Percentiles rank a stretch among this genome's conserved stretches.
These are phyloP conservation scores for Lacerta viridis DNA, from an alignment of 2,797 vertebrate genomes.

Conservation along the genomic window DNA sequence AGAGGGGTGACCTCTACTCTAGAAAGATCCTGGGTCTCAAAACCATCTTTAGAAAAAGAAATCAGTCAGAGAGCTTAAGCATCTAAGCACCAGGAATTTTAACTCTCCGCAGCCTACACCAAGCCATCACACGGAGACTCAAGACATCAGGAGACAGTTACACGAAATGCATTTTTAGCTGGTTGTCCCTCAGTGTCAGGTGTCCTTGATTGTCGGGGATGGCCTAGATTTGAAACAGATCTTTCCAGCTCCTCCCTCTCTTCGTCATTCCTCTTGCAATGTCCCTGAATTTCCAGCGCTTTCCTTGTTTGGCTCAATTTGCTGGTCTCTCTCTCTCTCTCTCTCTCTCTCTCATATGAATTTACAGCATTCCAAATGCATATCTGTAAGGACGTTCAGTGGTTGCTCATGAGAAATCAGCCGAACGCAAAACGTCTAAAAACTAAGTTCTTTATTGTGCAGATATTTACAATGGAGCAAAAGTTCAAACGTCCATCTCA, in stretches of 20 bases:
- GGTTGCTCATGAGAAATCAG: too few species aligned
- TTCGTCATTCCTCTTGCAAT: not conserved
- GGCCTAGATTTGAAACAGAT: conserved; percentile 29
- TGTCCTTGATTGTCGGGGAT: conserved; percentile 10
- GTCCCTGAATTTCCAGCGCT: not conserved
- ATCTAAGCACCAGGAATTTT: not conserved
- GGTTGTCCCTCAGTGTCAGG: not conserved
- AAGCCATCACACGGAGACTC: not conserved
- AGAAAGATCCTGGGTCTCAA: not conserved
- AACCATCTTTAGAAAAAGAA: not conserved
- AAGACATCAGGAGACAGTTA: not conserved
- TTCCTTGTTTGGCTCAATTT: not conserved
- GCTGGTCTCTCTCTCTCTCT: not conserved
- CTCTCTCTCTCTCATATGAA: too few species aligned
- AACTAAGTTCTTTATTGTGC: too few species aligned
- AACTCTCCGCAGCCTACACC: not conserved
- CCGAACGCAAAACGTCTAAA: too few species aligned
- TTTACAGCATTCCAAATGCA: too few species aligned
- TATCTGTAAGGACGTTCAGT: too few species aligned
- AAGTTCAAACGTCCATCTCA: too few species aligned
- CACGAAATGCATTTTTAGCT: not conserved
- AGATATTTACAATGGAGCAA: too few species aligned
- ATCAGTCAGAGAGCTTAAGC: not conserved
- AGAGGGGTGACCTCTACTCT: not conserved
- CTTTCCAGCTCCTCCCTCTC: not conserved